These are phyloP conservation scores for Euwallacea fornicatus DNA, from an alignment of 1,140 invertebrate species.

Conservation along the genomic window DNA sequence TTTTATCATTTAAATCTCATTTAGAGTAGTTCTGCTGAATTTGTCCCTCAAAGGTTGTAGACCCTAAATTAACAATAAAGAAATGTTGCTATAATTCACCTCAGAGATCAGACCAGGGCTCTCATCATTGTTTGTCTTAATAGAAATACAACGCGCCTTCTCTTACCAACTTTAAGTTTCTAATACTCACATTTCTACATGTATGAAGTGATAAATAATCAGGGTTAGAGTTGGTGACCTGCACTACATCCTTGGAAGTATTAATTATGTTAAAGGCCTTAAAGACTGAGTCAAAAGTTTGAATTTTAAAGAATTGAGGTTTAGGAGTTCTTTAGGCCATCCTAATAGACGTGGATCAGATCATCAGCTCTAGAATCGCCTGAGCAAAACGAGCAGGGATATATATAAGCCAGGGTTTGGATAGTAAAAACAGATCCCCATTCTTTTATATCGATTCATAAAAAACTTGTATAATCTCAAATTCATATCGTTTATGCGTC, in stretches of 20 bases:
- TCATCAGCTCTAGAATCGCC: no score
- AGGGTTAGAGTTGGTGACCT: constrained; percentile 22
- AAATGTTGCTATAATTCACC: constrained; percentile 16
- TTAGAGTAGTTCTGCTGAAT: constrained; percentile 20
- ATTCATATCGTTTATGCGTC: no score
- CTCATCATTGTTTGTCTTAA: constrained; percentile 23
- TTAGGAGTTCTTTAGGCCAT: no score
- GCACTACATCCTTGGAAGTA: constrained; percentile 3
- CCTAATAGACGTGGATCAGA: no score
- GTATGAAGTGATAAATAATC: no score
- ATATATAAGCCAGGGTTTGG: no score
- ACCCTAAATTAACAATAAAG: not conserved
- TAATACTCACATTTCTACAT: no score
- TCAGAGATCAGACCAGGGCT: constrained; percentile 9
- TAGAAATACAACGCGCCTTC: constrained; percentile 9
- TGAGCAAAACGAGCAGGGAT: no score
- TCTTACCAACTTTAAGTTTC: not conserved
- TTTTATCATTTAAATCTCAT: constrained; percentile 1
- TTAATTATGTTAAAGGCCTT: constrained; percentile 4
- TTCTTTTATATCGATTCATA: no score
- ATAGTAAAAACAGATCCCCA: no score
- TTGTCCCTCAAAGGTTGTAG: constrained; percentile 6
- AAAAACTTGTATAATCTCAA: no score
- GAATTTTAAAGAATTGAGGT: constrained; percentile 22
- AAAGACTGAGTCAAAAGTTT: constrained; percentile 22